Base-by-base conservation (phyloP, 1,140 invertebrate genomes). In the Calliphora vicina region DNA sequence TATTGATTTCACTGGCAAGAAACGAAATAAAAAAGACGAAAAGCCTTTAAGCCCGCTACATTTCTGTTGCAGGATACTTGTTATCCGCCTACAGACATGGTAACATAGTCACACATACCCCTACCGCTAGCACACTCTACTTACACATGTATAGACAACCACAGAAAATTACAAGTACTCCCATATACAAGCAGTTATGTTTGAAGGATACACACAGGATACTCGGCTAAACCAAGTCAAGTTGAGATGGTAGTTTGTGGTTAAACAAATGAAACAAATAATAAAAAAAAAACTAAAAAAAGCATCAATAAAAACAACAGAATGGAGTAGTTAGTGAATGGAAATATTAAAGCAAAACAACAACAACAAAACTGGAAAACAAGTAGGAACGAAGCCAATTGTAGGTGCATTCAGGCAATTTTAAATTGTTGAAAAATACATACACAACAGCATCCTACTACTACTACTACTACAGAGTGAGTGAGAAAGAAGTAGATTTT, bases 371-470 rank as follows among this genome's bases (percentile, higher is more conserved):
- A 26, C 23, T 20, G 26, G 12, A 26, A 72, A 72, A 15, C 26
- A 26, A 50, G 20, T 25, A 26, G 26, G 3, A 74, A 13, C 25
- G 27, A 29, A 26, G 26, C 26, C 72, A 74, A 74, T 74, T 74
- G 72, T 74, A 74, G 72, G 26, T 74, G 72, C 29, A 74, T 74
- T 74, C 15, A 74, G 72, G 72, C 72, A 74, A 74, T 74, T 74
- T 26, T 12, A 74, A 74, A 74, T 2, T 17, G 45, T 50, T 13
- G 12, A 50, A 50, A 50, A 50, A 2, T 10, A 50, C 45, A 4
- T 50, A 10, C 45, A 50, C 10, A 43, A 50, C 10, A 50, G 1
- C 4, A 50, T 8, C 15, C 4, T 8, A 35, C 29, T 35, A 35
- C 29, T 35, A 35, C 29, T 35, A 1, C 67, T 72, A 25, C 23